These are phyloP conservation scores for Hippocampus guttulatus DNA, from an alignment of 2,113 vertebrate genomes.

Conservation along the genomic window DNA sequence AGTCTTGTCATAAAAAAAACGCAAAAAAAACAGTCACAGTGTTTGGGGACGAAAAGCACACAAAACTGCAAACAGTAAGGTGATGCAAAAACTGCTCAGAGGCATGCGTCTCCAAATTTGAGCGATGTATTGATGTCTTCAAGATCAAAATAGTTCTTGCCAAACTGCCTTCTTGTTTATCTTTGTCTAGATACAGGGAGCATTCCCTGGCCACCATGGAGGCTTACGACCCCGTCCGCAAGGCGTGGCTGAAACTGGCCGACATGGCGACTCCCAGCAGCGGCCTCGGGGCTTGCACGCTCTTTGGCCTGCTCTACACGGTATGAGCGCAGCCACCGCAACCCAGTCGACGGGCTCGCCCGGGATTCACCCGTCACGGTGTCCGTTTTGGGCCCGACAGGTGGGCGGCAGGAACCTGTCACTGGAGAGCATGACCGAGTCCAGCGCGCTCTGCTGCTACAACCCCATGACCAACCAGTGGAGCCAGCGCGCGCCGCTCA, in stretches of 20 bases:
- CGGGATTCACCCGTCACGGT: not conserved
- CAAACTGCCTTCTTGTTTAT: not conserved
- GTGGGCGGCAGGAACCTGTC: constrained; percentile 76
- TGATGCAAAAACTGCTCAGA: too few species aligned
- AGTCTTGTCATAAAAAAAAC: too few species aligned
- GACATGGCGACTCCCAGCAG: constrained; percentile 71
- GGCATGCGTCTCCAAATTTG: too few species aligned
- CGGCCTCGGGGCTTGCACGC: constrained; percentile 74
- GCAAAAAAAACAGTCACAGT: too few species aligned
- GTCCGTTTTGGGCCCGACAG: constrained; percentile 21
- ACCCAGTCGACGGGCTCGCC: not conserved
- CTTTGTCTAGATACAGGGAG: constrained; percentile 63
- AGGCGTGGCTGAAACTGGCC: constrained; percentile 69
- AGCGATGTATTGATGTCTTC: not conserved
- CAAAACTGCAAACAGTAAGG: too few species aligned
- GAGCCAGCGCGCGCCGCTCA: constrained; percentile 70
- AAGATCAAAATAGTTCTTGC: not conserved
- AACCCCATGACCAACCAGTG: constrained; percentile 82
- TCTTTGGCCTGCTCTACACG: constrained; percentile 76
- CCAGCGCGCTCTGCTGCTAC: constrained; percentile 72
- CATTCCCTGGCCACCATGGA: constrained; percentile 70
- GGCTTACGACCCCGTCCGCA: constrained; percentile 68
- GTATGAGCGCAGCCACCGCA: constrained; percentile 25
- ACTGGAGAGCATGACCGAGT: constrained; percentile 68
- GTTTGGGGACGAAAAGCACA: too few species aligned